These are phyloP conservation scores for Coptotermes formosanus DNA, from an alignment of 1,140 invertebrate genomes.

Conservation along the genomic window DNA sequence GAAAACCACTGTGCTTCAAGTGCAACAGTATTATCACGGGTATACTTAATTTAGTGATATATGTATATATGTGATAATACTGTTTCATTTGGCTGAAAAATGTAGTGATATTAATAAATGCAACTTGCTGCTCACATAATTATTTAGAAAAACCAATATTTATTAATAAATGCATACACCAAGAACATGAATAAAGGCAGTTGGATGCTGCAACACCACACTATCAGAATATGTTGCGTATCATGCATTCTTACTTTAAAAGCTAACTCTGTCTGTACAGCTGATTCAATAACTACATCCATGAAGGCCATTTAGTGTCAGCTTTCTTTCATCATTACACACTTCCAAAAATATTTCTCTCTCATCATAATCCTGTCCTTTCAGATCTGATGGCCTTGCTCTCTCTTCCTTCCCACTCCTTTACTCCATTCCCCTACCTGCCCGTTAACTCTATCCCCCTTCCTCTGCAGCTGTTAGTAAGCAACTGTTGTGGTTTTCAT, in stretches of 20 bases:
- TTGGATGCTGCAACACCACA: too few relatives aligned
- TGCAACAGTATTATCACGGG: too few relatives aligned
- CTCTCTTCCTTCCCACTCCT: constrained; percentile 13
- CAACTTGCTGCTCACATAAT: too few relatives aligned
- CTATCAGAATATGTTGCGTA: not conserved
- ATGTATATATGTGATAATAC: too few relatives aligned
- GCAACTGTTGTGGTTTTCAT: constrained; percentile 11
- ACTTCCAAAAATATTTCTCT: constrained; percentile 11
- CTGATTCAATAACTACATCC: not conserved
- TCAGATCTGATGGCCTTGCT: constrained; percentile 9
- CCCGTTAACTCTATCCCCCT: not conserved
- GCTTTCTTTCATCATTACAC: not conserved
- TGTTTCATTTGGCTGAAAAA: too few relatives aligned
- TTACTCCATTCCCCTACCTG: not conserved
- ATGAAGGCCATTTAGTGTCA: not conserved
- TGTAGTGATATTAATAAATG: too few relatives aligned
- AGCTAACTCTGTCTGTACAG: not conserved
- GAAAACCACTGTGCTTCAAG: too few relatives aligned
- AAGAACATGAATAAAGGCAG: too few relatives aligned
- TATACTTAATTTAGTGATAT: too few relatives aligned
- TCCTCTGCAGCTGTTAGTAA: not conserved
- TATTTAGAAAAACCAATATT: not conserved
- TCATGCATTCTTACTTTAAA: not conserved
- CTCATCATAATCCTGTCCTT: not conserved
- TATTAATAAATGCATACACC: not conserved